phyloP scores from a whole-genome alignment of 2,888 invertebrate species.

The Beris morrisii region DNA sequence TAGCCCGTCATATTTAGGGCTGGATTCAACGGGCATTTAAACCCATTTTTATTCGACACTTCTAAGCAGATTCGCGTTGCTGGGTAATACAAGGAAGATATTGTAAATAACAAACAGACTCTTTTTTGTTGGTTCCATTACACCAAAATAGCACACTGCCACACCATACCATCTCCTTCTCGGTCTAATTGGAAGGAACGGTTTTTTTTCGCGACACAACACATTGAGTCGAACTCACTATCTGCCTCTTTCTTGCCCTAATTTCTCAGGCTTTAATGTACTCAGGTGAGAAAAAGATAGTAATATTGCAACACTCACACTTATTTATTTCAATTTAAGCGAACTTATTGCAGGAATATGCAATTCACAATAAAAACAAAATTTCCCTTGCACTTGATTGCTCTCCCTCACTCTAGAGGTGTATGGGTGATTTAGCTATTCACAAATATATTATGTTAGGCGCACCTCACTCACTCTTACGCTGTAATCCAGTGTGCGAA shows the following conservation, averaged over 20 bases:
- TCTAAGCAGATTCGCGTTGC: too few species aligned
- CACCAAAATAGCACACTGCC: too few species aligned
- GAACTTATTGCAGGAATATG: neutral
- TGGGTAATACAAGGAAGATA: too few species aligned
- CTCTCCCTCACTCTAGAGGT: neutral
- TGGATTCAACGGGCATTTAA: too few species aligned
- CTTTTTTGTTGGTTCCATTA: too few species aligned
- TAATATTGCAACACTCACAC: neutral
- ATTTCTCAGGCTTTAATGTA: constrained; percentile 2
- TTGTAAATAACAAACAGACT: too few species aligned
- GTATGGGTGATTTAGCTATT: constrained; percentile 2
- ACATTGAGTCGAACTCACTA: neutral
- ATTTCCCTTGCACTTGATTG: constrained; percentile 27
- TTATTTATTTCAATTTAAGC: constrained; percentile 16
- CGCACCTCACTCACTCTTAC: constrained; percentile 21
- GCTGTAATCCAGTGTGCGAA: constrained; percentile 23
- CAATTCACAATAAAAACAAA: constrained; percentile 10
- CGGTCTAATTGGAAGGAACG: too few species aligned
- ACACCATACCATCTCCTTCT: too few species aligned
- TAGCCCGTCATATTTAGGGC: neutral
- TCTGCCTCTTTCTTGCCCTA: constrained; percentile 5
- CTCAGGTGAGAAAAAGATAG: neutral
- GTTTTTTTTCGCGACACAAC: neutral
- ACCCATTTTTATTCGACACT: too few species aligned
- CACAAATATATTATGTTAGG: neutral